Evolutionary conservation across 2,113 vertebrate species (phyloP).

Genomic region (Sylvilagus bachmani): DNA sequence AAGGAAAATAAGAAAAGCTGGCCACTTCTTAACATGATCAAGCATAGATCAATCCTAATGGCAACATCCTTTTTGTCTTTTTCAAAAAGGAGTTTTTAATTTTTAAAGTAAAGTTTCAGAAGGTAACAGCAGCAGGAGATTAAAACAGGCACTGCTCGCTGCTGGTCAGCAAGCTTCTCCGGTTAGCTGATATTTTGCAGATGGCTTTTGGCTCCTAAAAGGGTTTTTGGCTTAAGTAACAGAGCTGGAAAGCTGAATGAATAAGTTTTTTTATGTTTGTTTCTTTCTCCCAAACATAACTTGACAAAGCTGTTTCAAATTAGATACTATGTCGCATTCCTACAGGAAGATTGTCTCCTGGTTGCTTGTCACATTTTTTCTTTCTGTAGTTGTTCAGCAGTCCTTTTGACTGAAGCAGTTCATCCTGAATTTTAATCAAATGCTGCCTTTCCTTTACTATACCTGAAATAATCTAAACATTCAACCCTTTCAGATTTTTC

Average conservation of each 20-base stretch:
- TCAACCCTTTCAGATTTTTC: conserved; percentile 87
- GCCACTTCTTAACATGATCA: neutral
- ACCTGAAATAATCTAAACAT: conserved; percentile 87
- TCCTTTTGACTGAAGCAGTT: conserved; percentile 89
- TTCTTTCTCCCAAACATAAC: conserved; percentile 80
- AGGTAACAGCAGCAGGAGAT: too few species aligned
- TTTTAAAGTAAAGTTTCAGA: too few species aligned
- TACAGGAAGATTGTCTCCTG: conserved; percentile 87
- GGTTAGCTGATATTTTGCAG: too few species aligned
- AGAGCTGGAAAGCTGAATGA: too few species aligned
- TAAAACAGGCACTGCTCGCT: too few species aligned
- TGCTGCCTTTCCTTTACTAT: conserved; percentile 88
- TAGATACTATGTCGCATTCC: conserved; percentile 87
- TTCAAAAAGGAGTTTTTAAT: neutral
- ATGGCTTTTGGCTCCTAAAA: too few species aligned
- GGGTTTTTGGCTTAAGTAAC: too few species aligned
- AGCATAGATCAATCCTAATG: neutral
- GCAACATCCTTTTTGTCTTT: neutral
- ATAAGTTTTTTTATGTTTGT: conserved; percentile 63
- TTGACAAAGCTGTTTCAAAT: conserved; percentile 87
- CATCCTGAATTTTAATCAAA: conserved; percentile 89
- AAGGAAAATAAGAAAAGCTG: neutral
- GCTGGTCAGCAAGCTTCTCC: too few species aligned
- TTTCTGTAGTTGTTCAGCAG: conserved; percentile 86
- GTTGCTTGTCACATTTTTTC: conserved; percentile 85